These are phyloP conservation scores for Plotosus lineatus DNA, from an alignment of 2,113 vertebrate species.

Conservation along the genomic window DNA sequence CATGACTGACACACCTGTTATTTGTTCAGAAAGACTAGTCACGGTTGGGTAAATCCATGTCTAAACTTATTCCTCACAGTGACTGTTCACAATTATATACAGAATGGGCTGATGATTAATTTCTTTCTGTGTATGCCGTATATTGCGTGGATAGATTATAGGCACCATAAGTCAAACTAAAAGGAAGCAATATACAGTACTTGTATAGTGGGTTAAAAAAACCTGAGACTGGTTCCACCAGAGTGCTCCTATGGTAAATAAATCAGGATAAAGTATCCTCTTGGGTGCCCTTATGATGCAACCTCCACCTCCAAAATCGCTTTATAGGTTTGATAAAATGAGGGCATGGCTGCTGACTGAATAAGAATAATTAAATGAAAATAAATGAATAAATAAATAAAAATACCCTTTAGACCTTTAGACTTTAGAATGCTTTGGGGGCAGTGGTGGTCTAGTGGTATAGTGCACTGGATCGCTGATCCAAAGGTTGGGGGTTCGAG, in stretches of 20 bases:
- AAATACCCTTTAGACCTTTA: no score
- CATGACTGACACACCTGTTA: background rate
- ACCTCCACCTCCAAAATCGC: no score
- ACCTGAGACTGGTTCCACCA: background rate
- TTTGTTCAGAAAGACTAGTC: background rate
- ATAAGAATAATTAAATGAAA: no score
- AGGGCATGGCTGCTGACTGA: no score
- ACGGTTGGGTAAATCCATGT: background rate
- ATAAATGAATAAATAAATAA: no score
- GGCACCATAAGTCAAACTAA: background rate
- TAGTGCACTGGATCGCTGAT: no score
- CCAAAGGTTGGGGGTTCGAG: no score
- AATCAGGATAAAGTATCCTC: background rate
- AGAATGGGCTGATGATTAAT: background rate
- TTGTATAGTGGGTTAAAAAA: background rate
- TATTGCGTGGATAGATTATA: background rate
- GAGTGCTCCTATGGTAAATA: background rate
- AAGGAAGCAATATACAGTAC: constrained; percentile 1
- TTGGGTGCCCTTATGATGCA: background rate
- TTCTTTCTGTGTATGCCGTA: background rate
- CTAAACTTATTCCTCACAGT: background rate
- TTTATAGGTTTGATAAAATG: no score
- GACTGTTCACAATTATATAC: background rate
- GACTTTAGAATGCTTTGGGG: no score
- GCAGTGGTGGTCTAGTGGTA: no score